These are phyloP conservation scores for Ardeotis arabs DNA, from an alignment of 2,113 vertebrate species.

Conservation along the genomic window DNA sequence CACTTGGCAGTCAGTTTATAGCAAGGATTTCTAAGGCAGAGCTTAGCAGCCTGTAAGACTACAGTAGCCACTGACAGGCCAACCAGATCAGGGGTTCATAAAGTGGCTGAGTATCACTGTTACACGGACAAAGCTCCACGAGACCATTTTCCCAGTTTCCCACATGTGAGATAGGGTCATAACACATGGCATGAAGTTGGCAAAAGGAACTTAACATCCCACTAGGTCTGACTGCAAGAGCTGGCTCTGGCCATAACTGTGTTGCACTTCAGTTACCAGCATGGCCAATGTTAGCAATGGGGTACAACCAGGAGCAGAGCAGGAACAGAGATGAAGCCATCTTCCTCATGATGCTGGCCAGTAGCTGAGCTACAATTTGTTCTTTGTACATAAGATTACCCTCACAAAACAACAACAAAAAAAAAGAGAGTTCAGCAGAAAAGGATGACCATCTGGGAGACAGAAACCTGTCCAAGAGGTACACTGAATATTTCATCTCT, in stretches of 20 bases:
- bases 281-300: rapidly evolving
- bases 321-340: background rate
- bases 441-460: background rate
- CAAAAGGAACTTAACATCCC: background rate
- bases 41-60: background rate
- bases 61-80: background rate
- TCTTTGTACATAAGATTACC: background rate
- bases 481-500: background rate
- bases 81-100: background rate
- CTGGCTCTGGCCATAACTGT: background rate
- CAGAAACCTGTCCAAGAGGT: background rate
- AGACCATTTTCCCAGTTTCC: background rate
- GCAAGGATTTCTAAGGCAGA: background rate
- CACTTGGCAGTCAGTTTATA: background rate
- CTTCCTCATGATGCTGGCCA: background rate
- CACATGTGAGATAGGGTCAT: background rate
- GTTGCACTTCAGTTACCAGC: background rate
- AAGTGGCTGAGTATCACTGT: background rate
- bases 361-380: background rate
- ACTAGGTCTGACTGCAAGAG: background rate
- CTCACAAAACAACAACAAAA: background rate
- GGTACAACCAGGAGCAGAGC: background rate
- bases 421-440: background rate
- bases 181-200: background rate
- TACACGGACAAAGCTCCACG: background rate